Base-by-base conservation (phyloP, 2,113 vertebrate species). In the Ranitomeya imitator region DNA sequence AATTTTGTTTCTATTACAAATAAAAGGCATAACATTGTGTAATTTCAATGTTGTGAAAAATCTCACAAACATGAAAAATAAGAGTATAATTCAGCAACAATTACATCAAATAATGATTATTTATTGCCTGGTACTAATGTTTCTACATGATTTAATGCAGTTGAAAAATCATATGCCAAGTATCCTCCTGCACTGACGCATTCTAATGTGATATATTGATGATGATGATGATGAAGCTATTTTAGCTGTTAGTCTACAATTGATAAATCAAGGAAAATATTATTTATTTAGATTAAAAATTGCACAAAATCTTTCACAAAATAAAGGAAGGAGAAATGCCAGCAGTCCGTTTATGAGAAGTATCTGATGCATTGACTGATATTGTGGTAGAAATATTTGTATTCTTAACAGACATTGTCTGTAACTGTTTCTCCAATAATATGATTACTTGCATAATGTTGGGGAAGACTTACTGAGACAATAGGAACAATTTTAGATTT, bases 381-480 rank as follows among this genome's bases (percentile, higher is more conserved):
- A 55, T 31, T 85, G 51, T 74, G 71, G 15, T 19, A 74, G 84
- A 61, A 45, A 76, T 45, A 67, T 54, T 16, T 86, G 59, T 65
- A 60, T 86, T 23, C 51, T 78, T 79, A 65, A 23, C 65, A 45
- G 61, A 79, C 76, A 15, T 57, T 80, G 60, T 51, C 31, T 86
- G 12, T 31, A 78, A 54, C 59, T 26, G 63, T 26, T 57, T 71
- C 16, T 78, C 59, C 85, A 78, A 67, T 78, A 78, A 84, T 74
- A 59, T 54, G 87, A 65, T 57, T 74, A 81, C 69, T 54, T 78
- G 8, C 31, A 91, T 37, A 76, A 59, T 71, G 73, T 59, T 63
- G n/a, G 73, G 67, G 90, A 91, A 87, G 88, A n/a, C 16, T 85
- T 82, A 14, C 8, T 7, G 0, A 90, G 89, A 88, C 37, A 86